Evolutionary conservation across 1,140 invertebrate species (phyloP), one percentile per base, ranked within the genome.

Genomic region (Nixonia krombeini): DNA sequence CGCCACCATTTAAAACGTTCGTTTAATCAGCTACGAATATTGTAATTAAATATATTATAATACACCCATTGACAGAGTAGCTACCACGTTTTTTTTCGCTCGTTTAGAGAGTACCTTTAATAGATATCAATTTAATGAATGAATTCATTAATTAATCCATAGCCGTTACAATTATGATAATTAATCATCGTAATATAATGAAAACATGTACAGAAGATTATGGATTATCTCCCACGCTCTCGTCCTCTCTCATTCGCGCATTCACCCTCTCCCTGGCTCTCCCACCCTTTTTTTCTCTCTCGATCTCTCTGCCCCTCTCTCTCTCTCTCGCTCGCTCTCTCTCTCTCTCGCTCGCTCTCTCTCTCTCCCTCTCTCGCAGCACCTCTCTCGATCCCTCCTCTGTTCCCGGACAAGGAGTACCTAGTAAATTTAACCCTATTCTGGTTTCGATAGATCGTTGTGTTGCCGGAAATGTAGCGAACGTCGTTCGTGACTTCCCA

Each of bases 151-250:
- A 81, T 81, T 80, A 82, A 82, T 81, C 72, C 74, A 80, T 81
- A 82, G 78, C 75, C 79, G 78, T 81, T 83, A 80, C 71, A 78
- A 79, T 75, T 80, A 83, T 78, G 72, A 81, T 82, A 81, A 83
- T 79, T 75, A 78, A 81, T 83, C 73, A 82, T 81, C 79, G 72
- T 62, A 82, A 80, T 68, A 72, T 78, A 83, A 84, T 82, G 69
- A 81, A 82, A 82, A 82, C 78, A 82, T 82, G 79, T 82, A 82
- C 76, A 80, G 80, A 84, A 84, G 80, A 80, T 82, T 82, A 79
- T 79, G 79, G 74, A 80, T 81, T 78, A 75, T 40, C 28, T 52
- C 17, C 59, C 52, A 31, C 12, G 61, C 3, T 26, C 25, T 37
- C 35, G 18, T 53, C 49, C 41, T 35, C 33, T 53, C 28, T 37